These are phyloP conservation scores for Synanthedon tipuliformis DNA, from an alignment of 2,888 invertebrate genomes.

Conservation along the genomic window DNA sequence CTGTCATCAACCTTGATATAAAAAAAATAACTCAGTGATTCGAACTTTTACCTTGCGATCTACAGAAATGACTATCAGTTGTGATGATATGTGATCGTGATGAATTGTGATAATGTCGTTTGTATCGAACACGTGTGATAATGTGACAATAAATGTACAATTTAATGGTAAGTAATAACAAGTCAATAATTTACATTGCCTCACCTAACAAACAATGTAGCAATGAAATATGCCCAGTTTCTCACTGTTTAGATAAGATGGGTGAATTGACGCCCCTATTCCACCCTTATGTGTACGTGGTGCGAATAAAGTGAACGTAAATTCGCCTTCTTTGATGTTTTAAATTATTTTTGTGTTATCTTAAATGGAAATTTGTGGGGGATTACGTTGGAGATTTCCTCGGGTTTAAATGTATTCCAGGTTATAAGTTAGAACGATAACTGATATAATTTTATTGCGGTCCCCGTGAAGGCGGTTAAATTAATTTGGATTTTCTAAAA, in stretches of 20 bases:
- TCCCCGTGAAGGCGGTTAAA: too few species aligned
- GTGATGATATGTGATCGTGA: too few species aligned
- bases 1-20: too few species aligned
- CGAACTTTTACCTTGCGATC: too few species aligned
- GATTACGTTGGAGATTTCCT: not conserved
- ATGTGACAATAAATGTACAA: too few species aligned
- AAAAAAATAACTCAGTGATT: too few species aligned
- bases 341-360: conserved; percentile 5
- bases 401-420: not conserved
- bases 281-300: conserved; percentile 8
- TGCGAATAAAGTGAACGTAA: conserved; percentile 6
- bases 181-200: too few species aligned
- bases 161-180: too few species aligned
- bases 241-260: conserved; percentile 4
- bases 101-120: too few species aligned
- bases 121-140: too few species aligned
- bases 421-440: not conserved
- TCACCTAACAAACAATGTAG: not conserved
- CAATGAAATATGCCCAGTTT: conserved; percentile 3
- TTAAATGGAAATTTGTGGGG: not conserved
- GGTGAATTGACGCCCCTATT: conserved; percentile 2
- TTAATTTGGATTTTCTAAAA: too few species aligned
- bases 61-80: too few species aligned
- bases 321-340: conserved; percentile 8
- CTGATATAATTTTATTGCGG: not conserved